Evolutionary conservation across 1,140 invertebrate genomes (phyloP).

Genomic region (Chelonus insularis): DNA sequence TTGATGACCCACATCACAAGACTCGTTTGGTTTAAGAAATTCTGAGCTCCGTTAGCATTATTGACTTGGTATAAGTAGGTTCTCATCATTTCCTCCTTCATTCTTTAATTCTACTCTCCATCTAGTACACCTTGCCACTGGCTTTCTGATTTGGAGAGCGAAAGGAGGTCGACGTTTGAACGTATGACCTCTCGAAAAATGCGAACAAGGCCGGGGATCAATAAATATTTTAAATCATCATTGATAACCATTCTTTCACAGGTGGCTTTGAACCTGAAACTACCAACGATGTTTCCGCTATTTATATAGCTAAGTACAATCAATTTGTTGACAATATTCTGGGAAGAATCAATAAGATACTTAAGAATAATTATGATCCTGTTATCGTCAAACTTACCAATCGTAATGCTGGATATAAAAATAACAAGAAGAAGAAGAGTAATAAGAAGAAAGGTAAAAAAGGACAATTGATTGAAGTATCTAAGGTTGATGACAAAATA

Average conservation of each 20-base stretch:
- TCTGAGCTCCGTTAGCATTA: constrained; percentile 48
- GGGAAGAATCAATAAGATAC: constrained; percentile 75
- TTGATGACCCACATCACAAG: constrained; percentile 45
- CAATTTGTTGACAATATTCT: constrained; percentile 80
- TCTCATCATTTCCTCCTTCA: neutral
- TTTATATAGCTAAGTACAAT: constrained; percentile 79
- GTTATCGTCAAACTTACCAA: constrained; percentile 77
- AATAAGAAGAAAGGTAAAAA: constrained; percentile 35
- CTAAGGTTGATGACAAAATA: neutral
- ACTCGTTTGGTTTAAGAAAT: constrained; percentile 50
- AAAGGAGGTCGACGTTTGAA: constrained; percentile 30
- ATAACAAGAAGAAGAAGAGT: constrained; percentile 50
- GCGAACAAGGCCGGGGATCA: constrained; percentile 32
- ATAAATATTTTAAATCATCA: neutral
- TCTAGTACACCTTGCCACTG: constrained; percentile 13
- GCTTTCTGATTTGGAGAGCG: constrained; percentile 36
- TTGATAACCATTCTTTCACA: constrained; percentile 37
- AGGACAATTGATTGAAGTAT: neutral
- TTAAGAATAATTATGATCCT: constrained; percentile 77
- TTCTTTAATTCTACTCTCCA: constrained; percentile 1
- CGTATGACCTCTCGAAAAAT: constrained; percentile 29
- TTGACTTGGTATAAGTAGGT: constrained; percentile 21
- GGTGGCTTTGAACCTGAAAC: constrained; percentile 49
- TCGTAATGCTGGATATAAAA: constrained; percentile 51
- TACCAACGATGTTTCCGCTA: constrained; percentile 63